phyloP scores from a whole-genome alignment of 1,140 invertebrate genomes.

The Papilio polyxenes region DNA sequence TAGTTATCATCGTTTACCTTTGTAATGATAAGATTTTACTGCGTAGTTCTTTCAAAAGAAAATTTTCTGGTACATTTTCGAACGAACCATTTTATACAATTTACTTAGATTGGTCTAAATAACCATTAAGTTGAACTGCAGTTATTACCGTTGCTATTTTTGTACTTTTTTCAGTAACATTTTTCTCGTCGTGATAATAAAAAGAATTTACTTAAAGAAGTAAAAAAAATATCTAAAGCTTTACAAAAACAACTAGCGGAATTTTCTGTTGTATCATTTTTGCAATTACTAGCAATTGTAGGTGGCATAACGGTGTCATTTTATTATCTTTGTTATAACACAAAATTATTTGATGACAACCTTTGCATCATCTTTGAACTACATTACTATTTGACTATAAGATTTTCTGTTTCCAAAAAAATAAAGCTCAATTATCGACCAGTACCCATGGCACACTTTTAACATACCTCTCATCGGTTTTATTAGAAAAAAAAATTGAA shows the following conservation, averaged over 20 bases:
- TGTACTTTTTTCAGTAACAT: not conserved
- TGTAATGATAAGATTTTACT: not conserved
- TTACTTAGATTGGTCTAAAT: not conserved
- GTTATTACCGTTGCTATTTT: not conserved
- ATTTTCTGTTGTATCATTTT: not conserved
- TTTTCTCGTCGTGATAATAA: not conserved
- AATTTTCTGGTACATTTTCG: not conserved
- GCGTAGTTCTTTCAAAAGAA: not conserved
- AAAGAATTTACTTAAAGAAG: not conserved
- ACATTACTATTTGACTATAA: not conserved
- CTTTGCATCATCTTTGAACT: not conserved
- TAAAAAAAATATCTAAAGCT: not conserved
- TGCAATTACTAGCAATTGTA: not conserved
- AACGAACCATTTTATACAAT: not conserved
- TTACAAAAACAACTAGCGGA: not conserved
- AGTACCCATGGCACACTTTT: slow-evolving; percentile 30
- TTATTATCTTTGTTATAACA: not conserved
- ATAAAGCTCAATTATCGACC: too few species aligned
- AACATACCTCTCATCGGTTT: not conserved
- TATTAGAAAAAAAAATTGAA: slow-evolving; percentile 21
- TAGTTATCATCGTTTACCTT: not conserved
- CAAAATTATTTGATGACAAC: not conserved
- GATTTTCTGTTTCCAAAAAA: not conserved
- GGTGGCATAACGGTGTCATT: not conserved
- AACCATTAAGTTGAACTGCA: not conserved